Evolutionary conservation across 1,140 invertebrate species (phyloP).

Genomic region (Acromyrmex echinatior): DNA sequence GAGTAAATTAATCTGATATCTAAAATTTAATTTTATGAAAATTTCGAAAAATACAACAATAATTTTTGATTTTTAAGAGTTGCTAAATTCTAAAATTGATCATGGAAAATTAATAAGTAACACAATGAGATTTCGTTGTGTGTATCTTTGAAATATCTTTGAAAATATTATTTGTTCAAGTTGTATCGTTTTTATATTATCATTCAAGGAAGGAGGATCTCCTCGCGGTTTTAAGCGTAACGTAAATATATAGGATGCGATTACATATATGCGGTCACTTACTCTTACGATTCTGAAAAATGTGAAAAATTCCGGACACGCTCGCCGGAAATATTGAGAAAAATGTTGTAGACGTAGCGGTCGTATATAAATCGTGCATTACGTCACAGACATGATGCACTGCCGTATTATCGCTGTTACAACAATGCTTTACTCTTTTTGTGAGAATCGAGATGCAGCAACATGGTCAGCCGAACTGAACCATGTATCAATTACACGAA

Average conservation of each 20-base stretch:
- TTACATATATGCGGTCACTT: slow-evolving; percentile 52
- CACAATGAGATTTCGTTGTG: not conserved
- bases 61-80: not conserved
- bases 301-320: slow-evolving; percentile 61
- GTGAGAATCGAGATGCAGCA: slow-evolving; percentile 46
- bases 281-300: slow-evolving; percentile 51
- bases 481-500: slow-evolving; percentile 70
- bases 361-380: slow-evolving; percentile 66
- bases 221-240: slow-evolving; percentile 6
- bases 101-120: not conserved
- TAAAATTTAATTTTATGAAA: slow-evolving; percentile 32
- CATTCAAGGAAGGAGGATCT: not conserved
- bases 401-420: slow-evolving; percentile 62
- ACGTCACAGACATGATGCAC: slow-evolving; percentile 61
- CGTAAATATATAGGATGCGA: slow-evolving; percentile 44
- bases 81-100: slow-evolving; percentile 13
- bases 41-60: not conserved
- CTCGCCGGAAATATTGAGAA: slow-evolving; percentile 56
- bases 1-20: not conserved
- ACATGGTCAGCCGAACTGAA: slow-evolving; percentile 60
- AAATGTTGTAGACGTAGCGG: slow-evolving; percentile 58
- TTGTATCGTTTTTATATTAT: not conserved
- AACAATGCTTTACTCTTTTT: slow-evolving; percentile 50
- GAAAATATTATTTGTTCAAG: not conserved
- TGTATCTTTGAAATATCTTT: not conserved